phyloP scores from a whole-genome alignment of 2,888 invertebrate species.

The Steinernema carpocapsae region DNA sequence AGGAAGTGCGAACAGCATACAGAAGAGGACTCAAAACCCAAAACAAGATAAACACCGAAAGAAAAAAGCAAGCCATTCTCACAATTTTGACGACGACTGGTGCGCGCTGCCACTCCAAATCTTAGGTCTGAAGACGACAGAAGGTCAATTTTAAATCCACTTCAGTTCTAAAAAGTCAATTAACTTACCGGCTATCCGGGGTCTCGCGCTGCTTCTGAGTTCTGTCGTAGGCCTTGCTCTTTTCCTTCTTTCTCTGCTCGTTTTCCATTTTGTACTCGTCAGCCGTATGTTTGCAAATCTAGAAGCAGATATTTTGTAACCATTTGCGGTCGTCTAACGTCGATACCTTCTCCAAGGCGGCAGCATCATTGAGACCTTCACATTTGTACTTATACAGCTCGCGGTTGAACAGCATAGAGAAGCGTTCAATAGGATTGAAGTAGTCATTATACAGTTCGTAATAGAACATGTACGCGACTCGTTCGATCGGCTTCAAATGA shows the following conservation, averaged over 20 bases:
- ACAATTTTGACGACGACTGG: not conserved
- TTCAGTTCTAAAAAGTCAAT: not conserved
- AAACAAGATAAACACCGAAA: too few relatives aligned
- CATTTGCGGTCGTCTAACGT: too few relatives aligned
- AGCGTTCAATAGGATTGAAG: constrained; percentile 40
- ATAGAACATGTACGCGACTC: constrained; percentile 59
- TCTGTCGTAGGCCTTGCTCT: constrained; percentile 49
- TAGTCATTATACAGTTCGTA: constrained; percentile 51
- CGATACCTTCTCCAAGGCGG: constrained; percentile 41
- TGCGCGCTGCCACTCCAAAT: not conserved
- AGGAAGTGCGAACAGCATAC: not conserved
- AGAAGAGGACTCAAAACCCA: too few relatives aligned
- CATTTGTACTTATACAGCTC: constrained; percentile 55
- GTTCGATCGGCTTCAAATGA: constrained; percentile 49
- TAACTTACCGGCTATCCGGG: constrained; percentile 57
- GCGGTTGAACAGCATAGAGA: constrained; percentile 56
- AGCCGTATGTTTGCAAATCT: constrained; percentile 58
- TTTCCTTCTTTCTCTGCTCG: constrained; percentile 38
- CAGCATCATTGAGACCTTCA: constrained; percentile 44
- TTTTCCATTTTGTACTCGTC: constrained; percentile 45
- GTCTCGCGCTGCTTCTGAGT: constrained; percentile 56
- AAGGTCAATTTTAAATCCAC: not conserved
- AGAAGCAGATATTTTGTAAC: constrained; percentile 35
- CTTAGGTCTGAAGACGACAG: not conserved
- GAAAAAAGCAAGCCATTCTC: too few relatives aligned